Conservation (phyloP, 2,888 invertebrate genomes). For the Pristionchus arcanus region DNA sequence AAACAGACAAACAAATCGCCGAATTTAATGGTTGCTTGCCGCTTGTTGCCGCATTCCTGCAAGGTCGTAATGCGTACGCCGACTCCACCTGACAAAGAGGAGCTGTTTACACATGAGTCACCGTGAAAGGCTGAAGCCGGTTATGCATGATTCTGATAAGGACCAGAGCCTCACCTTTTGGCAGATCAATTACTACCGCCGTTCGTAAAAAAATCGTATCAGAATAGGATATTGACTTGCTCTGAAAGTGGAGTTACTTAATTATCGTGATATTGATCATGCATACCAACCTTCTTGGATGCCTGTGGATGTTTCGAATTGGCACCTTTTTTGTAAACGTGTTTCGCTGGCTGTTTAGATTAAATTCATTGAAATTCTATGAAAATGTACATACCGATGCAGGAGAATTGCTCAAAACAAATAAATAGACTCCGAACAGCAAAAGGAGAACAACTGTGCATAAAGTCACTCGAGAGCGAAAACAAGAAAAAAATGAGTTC, state of each 20-base stretch:
- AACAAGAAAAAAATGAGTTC: not conserved
- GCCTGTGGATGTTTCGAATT: not conserved
- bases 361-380: not conserved
- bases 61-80: not conserved
- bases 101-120: too few relatives aligned
- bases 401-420: not conserved
- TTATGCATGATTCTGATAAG: too few relatives aligned
- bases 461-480: not conserved
- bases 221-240: not conserved
- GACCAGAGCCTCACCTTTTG: not conserved
- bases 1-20: not conserved
- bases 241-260: not conserved
- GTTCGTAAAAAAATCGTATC: not conserved
- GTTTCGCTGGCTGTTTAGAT: not conserved
- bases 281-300: too few relatives aligned
- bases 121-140: too few relatives aligned
- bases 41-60: constrained; percentile 43
- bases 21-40: not conserved
- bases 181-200: not conserved
- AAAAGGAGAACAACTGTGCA: not conserved
- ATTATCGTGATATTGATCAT: too few relatives aligned
- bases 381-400: not conserved
- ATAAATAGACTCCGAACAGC: not conserved
- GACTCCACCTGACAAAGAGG: not conserved
- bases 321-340: not conserved